A percentile compares a stretch with the other conserved stretches of the same genome.
Conservation (phyloP, 2,888 invertebrate species). For the Lucinisca nassula region DNA sequence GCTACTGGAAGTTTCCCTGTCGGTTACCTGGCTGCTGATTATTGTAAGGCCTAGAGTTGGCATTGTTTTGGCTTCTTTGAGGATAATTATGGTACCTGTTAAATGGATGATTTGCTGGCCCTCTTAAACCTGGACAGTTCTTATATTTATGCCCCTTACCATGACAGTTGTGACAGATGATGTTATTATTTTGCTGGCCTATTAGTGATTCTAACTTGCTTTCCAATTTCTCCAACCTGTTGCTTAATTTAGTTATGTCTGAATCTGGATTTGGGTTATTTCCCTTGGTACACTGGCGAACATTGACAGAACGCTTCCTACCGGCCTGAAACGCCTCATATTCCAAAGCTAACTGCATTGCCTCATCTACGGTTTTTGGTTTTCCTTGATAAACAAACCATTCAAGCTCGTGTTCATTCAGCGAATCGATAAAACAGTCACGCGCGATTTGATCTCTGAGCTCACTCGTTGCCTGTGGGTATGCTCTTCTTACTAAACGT, state of each 20-base stretch:
- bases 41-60: too few relatives aligned
- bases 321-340: slow-evolving; percentile 6
- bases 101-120: not conserved
- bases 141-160: not conserved
- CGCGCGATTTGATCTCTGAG: not conserved
- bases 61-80: too few relatives aligned
- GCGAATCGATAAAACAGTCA: not conserved
- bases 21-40: too few relatives aligned
- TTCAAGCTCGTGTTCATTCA: not conserved
- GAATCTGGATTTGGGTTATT: not conserved
- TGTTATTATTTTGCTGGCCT: not conserved
- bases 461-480: slow-evolving; percentile 10
- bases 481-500: slow-evolving; percentile 13
- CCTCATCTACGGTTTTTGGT: slow-evolving; percentile 10
- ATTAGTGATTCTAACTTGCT: not conserved
- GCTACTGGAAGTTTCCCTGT: too few relatives aligned
- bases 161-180: not conserved
- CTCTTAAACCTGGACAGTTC: not conserved
- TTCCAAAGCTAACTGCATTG: not conserved
- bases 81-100: not conserved
- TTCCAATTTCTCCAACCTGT: not conserved
- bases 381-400: slow-evolving; percentile 14
- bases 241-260: not conserved
- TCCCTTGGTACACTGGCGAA: not conserved
- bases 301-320: not conserved